phyloP scores from a whole-genome alignment of 2,888 invertebrate genomes.

The Microdon myrmicae region DNA sequence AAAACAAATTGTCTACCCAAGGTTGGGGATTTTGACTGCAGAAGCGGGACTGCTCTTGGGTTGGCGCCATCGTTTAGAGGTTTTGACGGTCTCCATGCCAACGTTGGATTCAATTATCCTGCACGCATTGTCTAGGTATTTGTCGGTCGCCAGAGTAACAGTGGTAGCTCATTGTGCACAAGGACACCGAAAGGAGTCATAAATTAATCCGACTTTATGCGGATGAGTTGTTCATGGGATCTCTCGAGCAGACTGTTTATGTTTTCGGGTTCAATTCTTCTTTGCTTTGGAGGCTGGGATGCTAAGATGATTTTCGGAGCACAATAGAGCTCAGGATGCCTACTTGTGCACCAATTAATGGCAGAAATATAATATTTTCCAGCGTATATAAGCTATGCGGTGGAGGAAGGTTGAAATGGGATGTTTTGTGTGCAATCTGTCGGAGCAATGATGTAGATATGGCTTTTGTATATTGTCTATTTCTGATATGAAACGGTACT shows the following conservation, averaged over 20 bases:
- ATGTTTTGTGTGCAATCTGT: conserved; percentile 8
- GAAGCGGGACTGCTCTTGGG: conserved; percentile 17
- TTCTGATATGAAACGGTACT: no score
- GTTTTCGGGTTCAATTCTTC: neutral
- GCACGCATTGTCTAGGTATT: no score
- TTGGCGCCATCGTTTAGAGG: conserved; percentile 2
- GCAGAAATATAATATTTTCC: neutral
- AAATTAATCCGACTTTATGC: conserved; percentile 63
- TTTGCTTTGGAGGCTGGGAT: neutral
- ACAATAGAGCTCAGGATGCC: no score
- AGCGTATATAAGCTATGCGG: no score
- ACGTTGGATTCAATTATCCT: conserved; percentile 23
- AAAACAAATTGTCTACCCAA: conserved; percentile 15
- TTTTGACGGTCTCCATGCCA: conserved; percentile 1
- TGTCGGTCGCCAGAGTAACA: conserved; percentile 20
- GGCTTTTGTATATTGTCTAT: neutral
- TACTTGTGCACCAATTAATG: no score
- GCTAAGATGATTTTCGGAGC: no score
- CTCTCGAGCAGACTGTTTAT: neutral
- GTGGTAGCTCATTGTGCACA: conserved; percentile 1
- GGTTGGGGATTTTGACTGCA: conserved; percentile 19
- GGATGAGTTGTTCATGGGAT: conserved; percentile 58
- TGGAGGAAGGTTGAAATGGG: neutral
- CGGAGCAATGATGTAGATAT: neutral
- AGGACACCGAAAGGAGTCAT: conserved; percentile 56